phyloP scores from a whole-genome alignment of 2,113 vertebrate species.

The Platichthys stellatus region DNA sequence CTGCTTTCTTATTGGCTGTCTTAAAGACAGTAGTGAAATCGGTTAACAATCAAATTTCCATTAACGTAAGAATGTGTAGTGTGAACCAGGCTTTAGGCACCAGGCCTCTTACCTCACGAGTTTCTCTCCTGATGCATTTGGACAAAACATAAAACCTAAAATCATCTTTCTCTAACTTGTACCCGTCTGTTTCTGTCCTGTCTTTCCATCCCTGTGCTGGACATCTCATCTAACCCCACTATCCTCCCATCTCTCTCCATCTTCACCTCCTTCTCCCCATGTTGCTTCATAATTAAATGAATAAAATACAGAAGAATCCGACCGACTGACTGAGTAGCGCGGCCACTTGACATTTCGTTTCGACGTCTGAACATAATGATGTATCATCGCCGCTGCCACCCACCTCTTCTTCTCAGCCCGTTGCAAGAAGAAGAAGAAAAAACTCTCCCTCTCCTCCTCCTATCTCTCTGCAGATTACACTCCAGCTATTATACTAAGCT shows the following conservation, averaged over 20 bases:
- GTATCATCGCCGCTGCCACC: slow-evolving; percentile 73
- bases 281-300: slow-evolving; percentile 48
- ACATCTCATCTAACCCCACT: slow-evolving; percentile 14
- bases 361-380: slow-evolving; percentile 86
- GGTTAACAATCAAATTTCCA: too few relatives aligned
- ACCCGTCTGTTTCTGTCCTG: background rate
- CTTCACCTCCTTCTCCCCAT: slow-evolving; percentile 11
- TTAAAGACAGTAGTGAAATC: too few relatives aligned
- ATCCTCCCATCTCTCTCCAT: slow-evolving; percentile 27
- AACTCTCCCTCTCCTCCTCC: slow-evolving; percentile 78
- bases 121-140: background rate
- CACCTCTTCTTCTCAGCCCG: slow-evolving; percentile 45
- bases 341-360: slow-evolving; percentile 87
- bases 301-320: slow-evolving; percentile 32
- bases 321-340: slow-evolving; percentile 25
- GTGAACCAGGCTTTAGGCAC: too few relatives aligned
- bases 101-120: background rate
- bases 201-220: background rate
- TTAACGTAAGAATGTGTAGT: too few relatives aligned
- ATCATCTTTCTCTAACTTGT: background rate
- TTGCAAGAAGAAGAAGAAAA: slow-evolving; percentile 71
- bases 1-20: too few relatives aligned
- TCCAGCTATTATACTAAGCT: slow-evolving; percentile 90
- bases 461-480: slow-evolving; percentile 93
- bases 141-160: background rate